Conservation (phyloP, 2,113 vertebrate genomes). For the Morone saxatilis region DNA sequence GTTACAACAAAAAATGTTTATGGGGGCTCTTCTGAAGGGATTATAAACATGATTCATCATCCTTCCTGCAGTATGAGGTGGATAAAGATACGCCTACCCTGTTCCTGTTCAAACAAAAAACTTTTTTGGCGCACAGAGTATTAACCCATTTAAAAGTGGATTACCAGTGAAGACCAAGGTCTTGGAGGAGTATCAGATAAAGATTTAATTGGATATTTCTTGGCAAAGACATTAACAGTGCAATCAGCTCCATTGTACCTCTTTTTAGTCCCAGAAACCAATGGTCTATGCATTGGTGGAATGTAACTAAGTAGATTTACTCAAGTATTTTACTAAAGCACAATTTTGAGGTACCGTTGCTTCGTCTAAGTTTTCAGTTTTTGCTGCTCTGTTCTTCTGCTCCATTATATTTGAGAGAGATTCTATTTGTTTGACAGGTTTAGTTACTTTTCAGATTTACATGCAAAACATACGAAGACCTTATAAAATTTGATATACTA, state of each 20-base stretch:
- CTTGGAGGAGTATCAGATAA: neutral
- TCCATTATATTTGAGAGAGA: too few species aligned
- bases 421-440: neutral
- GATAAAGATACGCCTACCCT: constrained; percentile 29
- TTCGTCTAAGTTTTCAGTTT: neutral
- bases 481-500: too few species aligned
- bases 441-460: neutral
- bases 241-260: neutral
- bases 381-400: neutral
- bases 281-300: neutral
- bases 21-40: constrained; percentile 58
- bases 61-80: constrained; percentile 30
- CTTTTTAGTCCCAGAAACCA: neutral
- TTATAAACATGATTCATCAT: constrained; percentile 64
- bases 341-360: neutral
- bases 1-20: constrained; percentile 55
- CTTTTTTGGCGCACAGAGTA: neutral
- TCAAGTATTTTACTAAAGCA: too few species aligned
- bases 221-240: neutral
- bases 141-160: neutral
- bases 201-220: neutral
- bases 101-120: constrained; percentile 28
- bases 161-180: neutral
- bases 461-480: too few species aligned
- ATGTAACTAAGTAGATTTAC: neutral